These are phyloP conservation scores for Ptilodon capucinus DNA, from an alignment of 2,888 invertebrate species.

Conservation along the genomic window DNA sequence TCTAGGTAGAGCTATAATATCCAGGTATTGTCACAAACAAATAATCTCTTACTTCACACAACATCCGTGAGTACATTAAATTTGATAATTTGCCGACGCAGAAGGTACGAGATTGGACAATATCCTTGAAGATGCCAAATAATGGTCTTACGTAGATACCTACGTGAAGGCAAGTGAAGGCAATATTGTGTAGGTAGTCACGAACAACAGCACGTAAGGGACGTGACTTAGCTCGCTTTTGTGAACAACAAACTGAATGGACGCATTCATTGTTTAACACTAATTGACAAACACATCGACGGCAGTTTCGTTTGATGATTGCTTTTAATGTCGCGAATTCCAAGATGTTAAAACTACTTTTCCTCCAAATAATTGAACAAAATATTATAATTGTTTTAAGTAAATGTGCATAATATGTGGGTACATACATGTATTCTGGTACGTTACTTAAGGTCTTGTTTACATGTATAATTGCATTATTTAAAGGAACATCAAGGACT, in stretches of 20 bases:
- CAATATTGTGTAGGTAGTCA: neutral
- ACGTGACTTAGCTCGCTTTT: conserved; percentile 26
- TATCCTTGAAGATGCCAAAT: neutral
- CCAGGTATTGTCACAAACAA: too few species aligned
- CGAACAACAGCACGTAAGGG: conserved; percentile 4
- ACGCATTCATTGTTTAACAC: conserved; percentile 6
- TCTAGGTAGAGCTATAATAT: too few species aligned
- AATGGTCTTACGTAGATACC: neutral
- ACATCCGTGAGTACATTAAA: neutral
- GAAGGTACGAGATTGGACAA: neutral
- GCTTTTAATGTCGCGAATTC: too few species aligned
- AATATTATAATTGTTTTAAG: too few species aligned
- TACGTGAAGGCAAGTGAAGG: neutral
- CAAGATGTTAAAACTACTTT: too few species aligned
- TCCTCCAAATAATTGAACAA: too few species aligned
- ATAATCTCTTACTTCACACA: neutral
- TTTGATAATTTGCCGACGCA: neutral
- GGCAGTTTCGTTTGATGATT: neutral
- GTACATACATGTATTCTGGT: too few species aligned
- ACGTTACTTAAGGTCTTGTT: too few species aligned
- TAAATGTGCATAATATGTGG: too few species aligned
- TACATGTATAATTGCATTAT: too few species aligned
- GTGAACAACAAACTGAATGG: conserved; percentile 15
- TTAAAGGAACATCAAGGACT: too few species aligned
- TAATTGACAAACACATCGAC: neutral